Conservation (phyloP, 2,797 vertebrate genomes). For the Ataeniobius toweri region DNA sequence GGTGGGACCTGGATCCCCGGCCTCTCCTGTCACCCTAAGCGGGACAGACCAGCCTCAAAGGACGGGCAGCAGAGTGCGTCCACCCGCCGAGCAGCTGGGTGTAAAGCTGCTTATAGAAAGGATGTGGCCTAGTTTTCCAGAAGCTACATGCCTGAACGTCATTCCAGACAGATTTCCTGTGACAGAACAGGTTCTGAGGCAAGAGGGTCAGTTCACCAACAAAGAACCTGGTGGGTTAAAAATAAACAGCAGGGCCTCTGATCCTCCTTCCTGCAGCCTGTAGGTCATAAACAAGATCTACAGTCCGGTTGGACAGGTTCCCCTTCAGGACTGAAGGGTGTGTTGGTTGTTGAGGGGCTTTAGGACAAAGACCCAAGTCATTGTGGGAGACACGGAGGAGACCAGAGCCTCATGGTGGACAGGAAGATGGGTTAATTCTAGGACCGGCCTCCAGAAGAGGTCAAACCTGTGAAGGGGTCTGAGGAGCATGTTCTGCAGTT, state of each 20-base stretch:
- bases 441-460: too few species aligned
- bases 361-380: background rate
- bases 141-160: background rate
- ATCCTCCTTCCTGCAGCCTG: background rate
- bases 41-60: constrained; percentile 11
- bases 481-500: too few species aligned
- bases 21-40: background rate
- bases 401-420: too few species aligned
- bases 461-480: too few species aligned
- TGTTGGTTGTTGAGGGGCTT: background rate
- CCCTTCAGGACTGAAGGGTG: background rate
- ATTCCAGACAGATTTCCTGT: background rate
- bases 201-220: background rate
- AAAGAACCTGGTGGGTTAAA: background rate
- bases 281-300: constrained; percentile 8
- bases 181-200: constrained; percentile 22
- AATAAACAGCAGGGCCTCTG: background rate
- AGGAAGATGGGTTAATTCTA: too few species aligned
- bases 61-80: background rate
- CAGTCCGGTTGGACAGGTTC: background rate
- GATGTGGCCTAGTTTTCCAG: background rate
- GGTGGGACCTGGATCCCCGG: background rate
- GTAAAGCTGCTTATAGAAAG: background rate
- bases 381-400: background rate
- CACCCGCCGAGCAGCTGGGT: background rate